These are phyloP conservation scores for Sardina pilchardus DNA, from an alignment of 2,113 vertebrate species.

Conservation along the genomic window DNA sequence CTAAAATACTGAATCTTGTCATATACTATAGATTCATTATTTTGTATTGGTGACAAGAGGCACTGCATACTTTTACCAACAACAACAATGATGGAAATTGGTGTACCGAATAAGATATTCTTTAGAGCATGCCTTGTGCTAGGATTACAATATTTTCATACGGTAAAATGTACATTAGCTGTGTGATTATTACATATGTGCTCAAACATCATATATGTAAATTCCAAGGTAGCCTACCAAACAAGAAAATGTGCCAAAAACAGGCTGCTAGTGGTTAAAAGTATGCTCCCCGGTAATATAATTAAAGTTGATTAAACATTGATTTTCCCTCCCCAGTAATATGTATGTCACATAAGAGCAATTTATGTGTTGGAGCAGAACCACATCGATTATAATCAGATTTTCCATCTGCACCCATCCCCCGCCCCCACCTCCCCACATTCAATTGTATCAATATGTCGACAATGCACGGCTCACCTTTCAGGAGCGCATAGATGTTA, in stretches of 20 bases:
- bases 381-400: slow-evolving; percentile 13
- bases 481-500: not conserved
- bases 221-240: not conserved
- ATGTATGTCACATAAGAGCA: not conserved
- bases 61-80: no score
- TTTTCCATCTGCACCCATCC: not conserved
- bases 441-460: not conserved
- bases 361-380: not conserved
- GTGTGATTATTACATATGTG: not conserved
- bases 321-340: not conserved
- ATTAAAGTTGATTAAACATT: not conserved
- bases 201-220: not conserved
- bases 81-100: not conserved
- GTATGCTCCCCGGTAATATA: not conserved
- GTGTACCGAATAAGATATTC: not conserved
- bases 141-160: not conserved
- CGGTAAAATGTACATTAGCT: not conserved
- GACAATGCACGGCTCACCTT: not conserved
- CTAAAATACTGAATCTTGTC: not conserved
- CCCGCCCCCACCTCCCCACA: not conserved
- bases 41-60: no score
- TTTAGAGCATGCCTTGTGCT: not conserved
- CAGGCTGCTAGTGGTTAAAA: not conserved
- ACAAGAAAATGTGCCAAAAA: not conserved
- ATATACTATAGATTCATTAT: not conserved